Evolutionary conservation across 53 echinoderm and acorn worm species (phyloP), one percentile per base, ranked within the genome.

Genomic region (Crossaster papposus): DNA sequence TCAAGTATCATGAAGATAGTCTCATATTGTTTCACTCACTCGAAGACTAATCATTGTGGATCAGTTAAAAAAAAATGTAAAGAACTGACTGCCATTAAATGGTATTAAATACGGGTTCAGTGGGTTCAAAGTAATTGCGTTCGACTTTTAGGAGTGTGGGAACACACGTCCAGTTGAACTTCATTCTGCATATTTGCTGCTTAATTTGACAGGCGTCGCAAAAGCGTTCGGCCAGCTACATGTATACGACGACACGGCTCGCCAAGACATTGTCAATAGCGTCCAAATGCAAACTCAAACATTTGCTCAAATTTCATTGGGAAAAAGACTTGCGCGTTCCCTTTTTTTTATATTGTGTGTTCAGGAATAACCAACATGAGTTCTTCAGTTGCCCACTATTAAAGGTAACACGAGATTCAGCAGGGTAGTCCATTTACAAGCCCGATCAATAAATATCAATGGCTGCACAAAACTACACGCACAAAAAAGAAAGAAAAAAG

Each of bases 291-390:
- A 17, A 76, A 55, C 77, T 87, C 87, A 87, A 87, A 87, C 87
- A 87, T 87, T 87, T 87, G 77, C 87, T 87, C 77, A 35, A 87
- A 76, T 87, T 77, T 87, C 87, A 75, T 76, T 62, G 28, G 44
- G 44, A 1, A 58, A 76, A 33, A 36, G 53, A 75, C 52, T n/a
- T 76, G 87, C 72, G 73, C 53, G 76, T 34, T n/a, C 36, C 51
- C 22, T 33, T 83, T 52, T n/a, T 51, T 78, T 24, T 78, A 51
- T 78, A n/a, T 78, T 24, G 52, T 78, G 44, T 50, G 50, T 9
- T 22, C 23, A 5, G 75, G 35, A 74, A 74, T 74, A 62, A 58
- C 87, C 76, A 62, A 75, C 77, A 87, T 34, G 37, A 35, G 63
- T 33, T 87, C 58, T 77, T 32, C 87, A 77, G 87, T 77, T 87